Evolutionary conservation across 2,797 vertebrate species (phyloP).

Genomic region (Phataginus tricuspis): DNA sequence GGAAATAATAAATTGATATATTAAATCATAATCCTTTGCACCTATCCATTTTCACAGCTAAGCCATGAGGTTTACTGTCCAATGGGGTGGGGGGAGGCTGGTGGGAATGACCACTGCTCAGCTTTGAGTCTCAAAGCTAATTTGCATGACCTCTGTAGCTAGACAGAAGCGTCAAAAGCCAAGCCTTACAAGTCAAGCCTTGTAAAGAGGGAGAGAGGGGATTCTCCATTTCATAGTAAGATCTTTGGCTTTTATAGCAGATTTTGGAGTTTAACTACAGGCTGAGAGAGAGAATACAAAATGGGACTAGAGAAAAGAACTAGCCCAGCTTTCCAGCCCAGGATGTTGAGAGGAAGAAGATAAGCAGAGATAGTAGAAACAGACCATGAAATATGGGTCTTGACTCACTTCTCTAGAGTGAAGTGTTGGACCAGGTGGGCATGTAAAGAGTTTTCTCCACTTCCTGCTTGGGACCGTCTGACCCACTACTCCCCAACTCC

Average conservation of each 20-base stretch:
- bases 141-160: neutral
- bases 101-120: neutral
- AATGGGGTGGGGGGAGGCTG: neutral
- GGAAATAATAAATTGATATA: neutral
- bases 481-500: neutral
- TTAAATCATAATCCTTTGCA: neutral
- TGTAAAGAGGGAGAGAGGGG: neutral
- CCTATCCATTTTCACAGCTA: neutral
- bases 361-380: neutral
- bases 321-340: neutral
- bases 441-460: neutral
- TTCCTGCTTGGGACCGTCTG: neutral
- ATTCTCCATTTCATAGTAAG: conserved; percentile 22
- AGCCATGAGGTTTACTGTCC: neutral
- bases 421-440: neutral
- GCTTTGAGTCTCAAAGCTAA: conserved; percentile 13
- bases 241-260: neutral
- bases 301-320: neutral
- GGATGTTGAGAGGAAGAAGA: neutral
- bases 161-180: neutral
- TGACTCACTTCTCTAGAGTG: neutral
- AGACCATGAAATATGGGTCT: neutral
- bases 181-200: neutral
- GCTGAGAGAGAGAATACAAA: neutral
- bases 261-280: neutral